Evolutionary conservation across 2,888 invertebrate genomes (phyloP).

Genomic region (Noctua comes): DNA sequence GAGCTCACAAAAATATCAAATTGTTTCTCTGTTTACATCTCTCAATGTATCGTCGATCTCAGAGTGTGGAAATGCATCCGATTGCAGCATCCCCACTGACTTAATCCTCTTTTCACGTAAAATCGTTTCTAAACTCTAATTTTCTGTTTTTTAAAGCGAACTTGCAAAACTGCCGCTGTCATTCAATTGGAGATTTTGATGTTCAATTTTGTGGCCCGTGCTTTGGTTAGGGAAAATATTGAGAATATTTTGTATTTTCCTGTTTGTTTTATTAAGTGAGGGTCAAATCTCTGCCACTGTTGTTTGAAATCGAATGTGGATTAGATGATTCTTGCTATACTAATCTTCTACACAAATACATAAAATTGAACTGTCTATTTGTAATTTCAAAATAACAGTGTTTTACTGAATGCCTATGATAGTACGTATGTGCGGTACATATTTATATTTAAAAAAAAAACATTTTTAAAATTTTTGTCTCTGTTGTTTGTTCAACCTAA

Average conservation of each 20-base stretch:
- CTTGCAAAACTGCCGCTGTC: slow-evolving; percentile 44
- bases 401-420: neutral
- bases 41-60: slow-evolving; percentile 36
- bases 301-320: neutral
- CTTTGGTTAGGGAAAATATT: slow-evolving; percentile 1
- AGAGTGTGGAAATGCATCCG: slow-evolving; percentile 53
- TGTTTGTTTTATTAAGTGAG: neutral
- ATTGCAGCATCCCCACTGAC: slow-evolving; percentile 56
- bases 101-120: slow-evolving; percentile 70
- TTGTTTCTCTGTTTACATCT: slow-evolving; percentile 31
- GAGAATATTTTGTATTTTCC: neutral
- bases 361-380: too few species aligned
- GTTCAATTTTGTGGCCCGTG: slow-evolving; percentile 8
- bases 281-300: neutral
- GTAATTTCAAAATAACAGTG: neutral
- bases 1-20: slow-evolving; percentile 6
- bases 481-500: too few species aligned
- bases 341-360: too few species aligned
- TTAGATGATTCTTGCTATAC: neutral
- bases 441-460: too few species aligned
- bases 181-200: slow-evolving; percentile 29
- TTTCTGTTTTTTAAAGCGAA: slow-evolving; percentile 59
- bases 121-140: slow-evolving; percentile 62
- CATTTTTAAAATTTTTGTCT: too few species aligned
- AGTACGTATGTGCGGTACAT: too few species aligned